A percentile compares a stretch with the other conserved stretches of the same genome.
phyloP scores from a whole-genome alignment of 2,113 vertebrate species.

The Dromaius novaehollandiae region DNA sequence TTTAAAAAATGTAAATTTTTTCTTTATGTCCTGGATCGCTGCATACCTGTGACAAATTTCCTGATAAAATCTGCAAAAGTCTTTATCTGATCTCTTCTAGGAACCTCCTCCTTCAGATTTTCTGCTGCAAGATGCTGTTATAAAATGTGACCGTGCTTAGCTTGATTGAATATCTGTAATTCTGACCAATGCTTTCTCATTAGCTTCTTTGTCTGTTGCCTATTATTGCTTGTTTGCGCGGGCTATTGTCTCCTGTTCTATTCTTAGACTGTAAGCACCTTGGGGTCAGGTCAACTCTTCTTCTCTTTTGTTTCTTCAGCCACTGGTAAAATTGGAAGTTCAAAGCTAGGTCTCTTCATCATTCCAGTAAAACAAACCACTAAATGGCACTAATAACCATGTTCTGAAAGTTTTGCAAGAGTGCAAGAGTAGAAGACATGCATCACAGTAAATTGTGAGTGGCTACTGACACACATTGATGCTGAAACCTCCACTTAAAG shows the following conservation, averaged over 20 bases:
- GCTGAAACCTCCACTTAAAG: neutral
- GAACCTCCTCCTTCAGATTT: neutral
- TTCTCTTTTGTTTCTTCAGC: neutral
- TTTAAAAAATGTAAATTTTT: neutral
- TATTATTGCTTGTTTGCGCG: neutral
- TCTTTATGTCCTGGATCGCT: neutral
- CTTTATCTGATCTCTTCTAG: neutral
- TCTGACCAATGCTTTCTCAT: neutral
- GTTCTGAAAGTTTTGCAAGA: neutral
- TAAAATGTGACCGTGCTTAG: neutral
- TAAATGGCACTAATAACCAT: neutral
- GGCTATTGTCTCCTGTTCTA: neutral
- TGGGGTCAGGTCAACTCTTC: neutral
- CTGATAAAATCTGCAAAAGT: neutral
- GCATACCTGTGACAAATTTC: neutral
- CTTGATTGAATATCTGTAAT: neutral
- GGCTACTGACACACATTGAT: neutral
- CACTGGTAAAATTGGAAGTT: neutral
- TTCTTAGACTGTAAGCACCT: neutral
- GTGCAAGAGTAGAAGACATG: too few relatives aligned
- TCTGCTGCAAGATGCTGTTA: neutral
- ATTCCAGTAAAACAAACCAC: fast-evolving
- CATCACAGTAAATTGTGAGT: neutral
- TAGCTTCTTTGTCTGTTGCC: neutral
- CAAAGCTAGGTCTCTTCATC: neutral